phyloP scores from a whole-genome alignment of 2,888 invertebrate genomes.

The Phoenoteleia sp. region DNA sequence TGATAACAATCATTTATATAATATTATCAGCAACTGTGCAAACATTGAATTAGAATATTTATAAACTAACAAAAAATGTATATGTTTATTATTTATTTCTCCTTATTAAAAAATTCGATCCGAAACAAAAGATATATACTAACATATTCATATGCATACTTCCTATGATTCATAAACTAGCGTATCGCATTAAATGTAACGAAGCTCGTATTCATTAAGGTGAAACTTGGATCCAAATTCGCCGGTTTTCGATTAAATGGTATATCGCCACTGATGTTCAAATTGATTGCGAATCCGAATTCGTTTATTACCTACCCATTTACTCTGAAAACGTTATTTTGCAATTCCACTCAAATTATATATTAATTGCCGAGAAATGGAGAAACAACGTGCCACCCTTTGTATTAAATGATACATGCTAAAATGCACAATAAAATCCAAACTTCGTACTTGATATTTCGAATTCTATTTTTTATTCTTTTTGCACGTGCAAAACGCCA shows the following conservation, averaged over 20 bases:
- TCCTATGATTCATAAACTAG: slow-evolving; percentile 36
- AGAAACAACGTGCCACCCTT: slow-evolving; percentile 42
- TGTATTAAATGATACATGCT: slow-evolving; percentile 40
- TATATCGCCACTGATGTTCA: slow-evolving; percentile 49
- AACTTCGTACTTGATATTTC: slow-evolving; percentile 29
- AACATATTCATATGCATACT: slow-evolving; percentile 7
- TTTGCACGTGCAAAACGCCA: neutral
- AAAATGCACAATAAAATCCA: slow-evolving; percentile 42
- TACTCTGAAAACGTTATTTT: slow-evolving; percentile 49
- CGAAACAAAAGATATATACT: slow-evolving; percentile 3
- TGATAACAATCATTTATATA: too few species aligned
- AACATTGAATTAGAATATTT: too few species aligned
- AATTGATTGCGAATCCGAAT: slow-evolving; percentile 63
- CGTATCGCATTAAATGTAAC: slow-evolving; percentile 49
- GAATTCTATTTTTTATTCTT: slow-evolving; percentile 26
- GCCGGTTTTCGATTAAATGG: slow-evolving; percentile 55
- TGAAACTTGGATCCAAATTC: slow-evolving; percentile 50
- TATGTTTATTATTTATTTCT: too few species aligned
- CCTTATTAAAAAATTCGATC: neutral
- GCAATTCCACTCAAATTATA: slow-evolving; percentile 60
- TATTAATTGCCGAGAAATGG: slow-evolving; percentile 59
- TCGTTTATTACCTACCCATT: slow-evolving; percentile 61
- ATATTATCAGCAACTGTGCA: too few species aligned
- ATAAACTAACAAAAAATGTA: too few species aligned
- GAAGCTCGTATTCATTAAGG: slow-evolving; percentile 54